These are phyloP conservation scores for Pristionchus mayeri DNA, from an alignment of 2,888 invertebrate species.

Conservation along the genomic window DNA sequence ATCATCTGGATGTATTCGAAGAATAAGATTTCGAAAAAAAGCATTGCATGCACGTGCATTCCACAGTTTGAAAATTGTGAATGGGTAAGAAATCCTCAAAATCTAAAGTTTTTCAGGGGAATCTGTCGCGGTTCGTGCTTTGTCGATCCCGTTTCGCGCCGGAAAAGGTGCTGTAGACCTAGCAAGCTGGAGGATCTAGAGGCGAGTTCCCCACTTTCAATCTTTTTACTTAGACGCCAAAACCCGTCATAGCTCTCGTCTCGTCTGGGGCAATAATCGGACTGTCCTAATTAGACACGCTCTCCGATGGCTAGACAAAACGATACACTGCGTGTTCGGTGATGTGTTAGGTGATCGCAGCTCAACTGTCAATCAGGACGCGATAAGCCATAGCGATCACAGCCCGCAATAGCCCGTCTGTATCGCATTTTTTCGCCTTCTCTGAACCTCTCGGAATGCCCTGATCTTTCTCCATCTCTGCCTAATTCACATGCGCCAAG, in stretches of 20 bases:
- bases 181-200: neutral
- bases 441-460: neutral
- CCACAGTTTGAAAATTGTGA: neutral
- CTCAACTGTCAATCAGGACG: neutral
- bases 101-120: conserved; percentile 5
- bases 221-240: neutral
- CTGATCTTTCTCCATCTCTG: neutral
- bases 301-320: too few relatives aligned
- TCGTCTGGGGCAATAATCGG: neutral
- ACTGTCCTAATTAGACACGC: too few relatives aligned
- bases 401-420: neutral
- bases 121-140: conserved; percentile 31
- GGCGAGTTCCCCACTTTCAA: neutral
- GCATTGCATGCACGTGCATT: neutral
- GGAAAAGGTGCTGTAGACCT: neutral
- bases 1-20: too few relatives aligned
- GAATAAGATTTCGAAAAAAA: neutral
- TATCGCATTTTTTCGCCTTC: neutral
- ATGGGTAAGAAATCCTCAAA: neutral
- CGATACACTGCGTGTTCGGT: too few relatives aligned
- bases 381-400: neutral
- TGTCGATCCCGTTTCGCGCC: neutral
- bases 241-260: neutral
- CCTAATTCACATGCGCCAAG: neutral
- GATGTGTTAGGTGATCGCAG: too few relatives aligned